phyloP scores from a whole-genome alignment of 2,113 vertebrate genomes.

The Pelodiscus sinensis region DNA sequence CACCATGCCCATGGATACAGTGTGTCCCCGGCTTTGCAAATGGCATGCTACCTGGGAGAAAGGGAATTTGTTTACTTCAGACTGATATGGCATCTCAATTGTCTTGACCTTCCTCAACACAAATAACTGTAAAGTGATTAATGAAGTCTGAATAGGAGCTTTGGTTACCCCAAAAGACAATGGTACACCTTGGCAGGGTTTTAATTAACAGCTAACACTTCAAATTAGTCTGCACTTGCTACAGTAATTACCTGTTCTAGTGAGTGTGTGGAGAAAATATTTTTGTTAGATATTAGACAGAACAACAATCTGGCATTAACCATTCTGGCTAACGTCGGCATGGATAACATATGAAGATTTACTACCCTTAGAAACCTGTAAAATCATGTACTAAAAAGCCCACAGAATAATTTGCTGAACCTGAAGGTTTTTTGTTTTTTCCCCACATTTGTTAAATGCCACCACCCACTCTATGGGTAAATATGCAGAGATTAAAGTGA shows the following conservation, averaged over 20 bases:
- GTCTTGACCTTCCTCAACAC: constrained; percentile 81
- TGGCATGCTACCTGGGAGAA: constrained; percentile 58
- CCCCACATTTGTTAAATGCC: not conserved
- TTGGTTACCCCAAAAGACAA: constrained; percentile 86
- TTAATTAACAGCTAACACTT: constrained; percentile 92
- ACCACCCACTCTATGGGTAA: accelerated
- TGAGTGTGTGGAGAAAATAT: constrained; percentile 50
- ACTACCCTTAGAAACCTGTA: not conserved
- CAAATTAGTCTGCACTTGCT: constrained; percentile 77
- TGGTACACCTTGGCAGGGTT: constrained; percentile 78
- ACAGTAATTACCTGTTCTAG: constrained; percentile 81
- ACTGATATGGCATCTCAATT: constrained; percentile 67
- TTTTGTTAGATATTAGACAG: constrained; percentile 33
- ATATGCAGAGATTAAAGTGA: accelerated
- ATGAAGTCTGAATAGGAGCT: constrained; percentile 80
- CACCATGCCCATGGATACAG: constrained; percentile 52
- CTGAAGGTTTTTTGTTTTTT: not conserved
- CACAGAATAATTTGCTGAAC: accelerated
- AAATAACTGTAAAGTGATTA: constrained; percentile 87
- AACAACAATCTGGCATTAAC: not conserved
- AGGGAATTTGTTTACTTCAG: constrained; percentile 82
- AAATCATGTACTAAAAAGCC: not conserved
- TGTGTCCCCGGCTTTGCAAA: constrained; percentile 52
- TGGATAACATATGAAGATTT: not conserved
- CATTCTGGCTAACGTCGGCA: not conserved